A percentile compares a stretch with the other conserved stretches of the same genome.
phyloP scores from a whole-genome alignment of 2,797 vertebrate genomes.

The Austrolebias charrua region DNA sequence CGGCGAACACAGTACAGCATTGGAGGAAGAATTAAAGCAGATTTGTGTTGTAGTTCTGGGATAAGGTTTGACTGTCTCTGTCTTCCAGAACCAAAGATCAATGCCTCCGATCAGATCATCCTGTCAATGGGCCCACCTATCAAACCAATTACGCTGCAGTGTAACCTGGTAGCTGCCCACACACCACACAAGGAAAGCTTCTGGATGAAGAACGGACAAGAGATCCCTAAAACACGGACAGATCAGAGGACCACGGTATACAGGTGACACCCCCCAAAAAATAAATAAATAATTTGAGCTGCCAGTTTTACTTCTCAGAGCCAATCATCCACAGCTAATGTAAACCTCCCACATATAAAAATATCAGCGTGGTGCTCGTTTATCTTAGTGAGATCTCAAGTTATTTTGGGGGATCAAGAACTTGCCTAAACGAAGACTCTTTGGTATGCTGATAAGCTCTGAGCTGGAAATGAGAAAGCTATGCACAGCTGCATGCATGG shows the following conservation, averaged over 20 bases:
- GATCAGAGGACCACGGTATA: slow-evolving; percentile 77
- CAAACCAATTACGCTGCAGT: slow-evolving; percentile 82
- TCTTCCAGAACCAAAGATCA: slow-evolving; percentile 95
- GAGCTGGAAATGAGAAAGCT: slow-evolving; percentile 9
- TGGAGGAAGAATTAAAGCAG: slow-evolving; percentile 35
- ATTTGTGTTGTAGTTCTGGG: slow-evolving; percentile 53
- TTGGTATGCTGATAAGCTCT: slow-evolving; percentile 2
- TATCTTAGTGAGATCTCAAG: slow-evolving; percentile 13
- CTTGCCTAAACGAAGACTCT: slow-evolving; percentile 16
- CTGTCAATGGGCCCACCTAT: slow-evolving; percentile 66
- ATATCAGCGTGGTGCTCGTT: neutral
- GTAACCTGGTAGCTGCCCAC: slow-evolving; percentile 91
- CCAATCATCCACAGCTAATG: slow-evolving; percentile 4
- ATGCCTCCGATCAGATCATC: slow-evolving; percentile 86
- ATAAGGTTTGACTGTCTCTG: slow-evolving; percentile 67
- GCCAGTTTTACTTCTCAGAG: slow-evolving; percentile 50
- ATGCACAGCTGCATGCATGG: slow-evolving; percentile 11
- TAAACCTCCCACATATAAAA: slow-evolving; percentile 9
- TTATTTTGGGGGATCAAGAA: neutral
- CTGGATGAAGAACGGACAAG: slow-evolving; percentile 94
- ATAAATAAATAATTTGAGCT: neutral
- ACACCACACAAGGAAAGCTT: slow-evolving; percentile 84
- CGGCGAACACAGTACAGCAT: slow-evolving; percentile 40
- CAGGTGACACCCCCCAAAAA: slow-evolving; percentile 75
- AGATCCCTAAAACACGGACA: slow-evolving; percentile 85